Conservation (phyloP, 1,140 invertebrate species). For the Neuroterus valhalla region DNA sequence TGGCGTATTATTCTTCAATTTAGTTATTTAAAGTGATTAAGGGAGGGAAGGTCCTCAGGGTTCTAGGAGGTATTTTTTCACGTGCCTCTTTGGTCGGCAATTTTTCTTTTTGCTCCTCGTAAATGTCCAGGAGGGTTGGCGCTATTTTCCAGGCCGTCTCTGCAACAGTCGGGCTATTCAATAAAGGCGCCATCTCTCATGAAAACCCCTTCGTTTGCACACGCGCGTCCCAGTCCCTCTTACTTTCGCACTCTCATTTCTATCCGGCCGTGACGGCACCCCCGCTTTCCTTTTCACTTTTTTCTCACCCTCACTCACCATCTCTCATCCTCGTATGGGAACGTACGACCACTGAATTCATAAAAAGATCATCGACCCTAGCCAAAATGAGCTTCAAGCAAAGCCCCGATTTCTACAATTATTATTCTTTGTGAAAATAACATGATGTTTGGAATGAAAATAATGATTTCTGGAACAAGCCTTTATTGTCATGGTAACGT, state of each 20-base stretch:
- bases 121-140: conserved; percentile 59
- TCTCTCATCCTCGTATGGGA: conserved; percentile 57
- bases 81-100: conserved; percentile 38
- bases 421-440: background rate
- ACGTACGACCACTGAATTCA: conserved; percentile 55
- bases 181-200: conserved; percentile 63
- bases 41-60: conserved; percentile 39
- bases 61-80: conserved; percentile 37
- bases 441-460: background rate
- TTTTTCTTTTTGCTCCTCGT: conserved; percentile 53
- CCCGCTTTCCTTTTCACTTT: conserved; percentile 57
- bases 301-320: conserved; percentile 46
- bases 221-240: conserved; percentile 45
- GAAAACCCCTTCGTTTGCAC: conserved; percentile 55
- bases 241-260: conserved; percentile 43
- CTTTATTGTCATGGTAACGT: background rate
- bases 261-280: conserved; percentile 53
- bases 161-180: conserved; percentile 58
- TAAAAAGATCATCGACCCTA: conserved; percentile 51
- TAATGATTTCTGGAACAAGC: background rate
- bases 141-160: conserved; percentile 59
- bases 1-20: conserved; percentile 2
- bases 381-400: background rate
- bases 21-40: conserved; percentile 13
- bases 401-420: background rate